phyloP scores from a whole-genome alignment of 1,140 invertebrate species.

The Scaptomyza hsui region DNA sequence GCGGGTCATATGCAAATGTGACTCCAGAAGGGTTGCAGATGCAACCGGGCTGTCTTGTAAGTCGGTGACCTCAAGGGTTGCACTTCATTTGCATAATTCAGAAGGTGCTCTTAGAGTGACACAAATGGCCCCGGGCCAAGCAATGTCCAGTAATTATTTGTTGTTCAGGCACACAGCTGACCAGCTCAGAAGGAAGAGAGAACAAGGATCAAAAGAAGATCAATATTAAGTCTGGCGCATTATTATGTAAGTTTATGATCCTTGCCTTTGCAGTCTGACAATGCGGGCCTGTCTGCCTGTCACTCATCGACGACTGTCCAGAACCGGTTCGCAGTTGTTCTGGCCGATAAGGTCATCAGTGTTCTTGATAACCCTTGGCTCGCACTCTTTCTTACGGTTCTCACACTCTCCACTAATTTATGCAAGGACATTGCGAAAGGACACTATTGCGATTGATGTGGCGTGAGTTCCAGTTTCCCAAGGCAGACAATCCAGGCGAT shows the following conservation, averaged over 20 bases:
- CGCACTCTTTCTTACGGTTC: conserved; percentile 46
- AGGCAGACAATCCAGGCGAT: conserved; percentile 17
- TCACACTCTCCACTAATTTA: conserved; percentile 78
- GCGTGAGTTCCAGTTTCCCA: conserved; percentile 60
- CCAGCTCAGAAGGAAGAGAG: conserved; percentile 32
- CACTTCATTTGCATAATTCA: conserved; percentile 65
- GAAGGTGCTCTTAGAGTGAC: conserved; percentile 43
- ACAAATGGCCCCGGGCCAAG: conserved; percentile 41
- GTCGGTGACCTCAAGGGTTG: conserved; percentile 66
- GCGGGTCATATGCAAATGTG: conserved; percentile 69
- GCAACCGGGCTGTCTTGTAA: conserved; percentile 53
- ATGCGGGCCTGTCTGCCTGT: conserved; percentile 67
- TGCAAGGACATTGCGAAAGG: conserved; percentile 84
- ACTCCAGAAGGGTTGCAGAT: conserved; percentile 30
- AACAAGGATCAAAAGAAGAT: conserved; percentile 36
- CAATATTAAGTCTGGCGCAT: conserved; percentile 38
- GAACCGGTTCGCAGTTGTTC: conserved; percentile 71
- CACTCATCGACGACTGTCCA: conserved; percentile 60
- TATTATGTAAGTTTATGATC: conserved; percentile 47
- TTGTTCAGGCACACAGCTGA: conserved; percentile 36
- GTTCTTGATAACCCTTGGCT: conserved; percentile 49
- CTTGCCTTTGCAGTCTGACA: not conserved
- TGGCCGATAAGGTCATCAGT: conserved; percentile 73
- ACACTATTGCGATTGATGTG: conserved; percentile 70
- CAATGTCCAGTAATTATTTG: conserved; percentile 63